Conservation (phyloP, 2,113 vertebrate species). For the Pelmatolapia mariae region DNA sequence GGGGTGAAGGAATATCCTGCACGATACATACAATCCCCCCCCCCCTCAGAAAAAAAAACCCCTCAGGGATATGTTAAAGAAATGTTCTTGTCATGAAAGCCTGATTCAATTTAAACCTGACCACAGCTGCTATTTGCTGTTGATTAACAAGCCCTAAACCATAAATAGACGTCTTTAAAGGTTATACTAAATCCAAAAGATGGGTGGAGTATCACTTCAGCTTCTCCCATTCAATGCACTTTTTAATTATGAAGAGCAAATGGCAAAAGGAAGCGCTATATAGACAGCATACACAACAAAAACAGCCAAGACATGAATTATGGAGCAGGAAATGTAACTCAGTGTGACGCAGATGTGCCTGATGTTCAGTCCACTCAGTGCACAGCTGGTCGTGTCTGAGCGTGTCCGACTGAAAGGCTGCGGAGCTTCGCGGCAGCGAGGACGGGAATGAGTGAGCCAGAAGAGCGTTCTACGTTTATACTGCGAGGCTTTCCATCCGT, state of each 20-base stretch:
- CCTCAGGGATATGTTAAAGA: background rate
- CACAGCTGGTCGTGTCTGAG: conserved; percentile 7
- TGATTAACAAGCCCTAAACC: background rate
- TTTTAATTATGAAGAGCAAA: background rate
- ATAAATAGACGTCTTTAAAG: background rate
- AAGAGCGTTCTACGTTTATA: background rate
- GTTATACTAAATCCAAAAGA: background rate
- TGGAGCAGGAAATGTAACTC: background rate
- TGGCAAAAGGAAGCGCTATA: background rate
- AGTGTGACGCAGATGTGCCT: background rate
- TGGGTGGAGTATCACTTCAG: background rate
- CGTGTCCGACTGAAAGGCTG: background rate
- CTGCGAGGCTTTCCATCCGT: background rate
- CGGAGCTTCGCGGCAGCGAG: background rate
- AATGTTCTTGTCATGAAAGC: background rate
- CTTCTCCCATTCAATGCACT: background rate
- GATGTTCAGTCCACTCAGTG: background rate
- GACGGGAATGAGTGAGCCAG: background rate
- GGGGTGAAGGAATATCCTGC: background rate
- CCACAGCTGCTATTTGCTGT: background rate
- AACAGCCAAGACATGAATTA: background rate
- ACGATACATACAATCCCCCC: background rate
- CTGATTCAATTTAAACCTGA: background rate
- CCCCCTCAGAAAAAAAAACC: background rate
- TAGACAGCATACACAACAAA: background rate